Evolutionary conservation across 2,797 vertebrate species (phyloP).

Genomic region (Phrynocephalus guinanensis): DNA sequence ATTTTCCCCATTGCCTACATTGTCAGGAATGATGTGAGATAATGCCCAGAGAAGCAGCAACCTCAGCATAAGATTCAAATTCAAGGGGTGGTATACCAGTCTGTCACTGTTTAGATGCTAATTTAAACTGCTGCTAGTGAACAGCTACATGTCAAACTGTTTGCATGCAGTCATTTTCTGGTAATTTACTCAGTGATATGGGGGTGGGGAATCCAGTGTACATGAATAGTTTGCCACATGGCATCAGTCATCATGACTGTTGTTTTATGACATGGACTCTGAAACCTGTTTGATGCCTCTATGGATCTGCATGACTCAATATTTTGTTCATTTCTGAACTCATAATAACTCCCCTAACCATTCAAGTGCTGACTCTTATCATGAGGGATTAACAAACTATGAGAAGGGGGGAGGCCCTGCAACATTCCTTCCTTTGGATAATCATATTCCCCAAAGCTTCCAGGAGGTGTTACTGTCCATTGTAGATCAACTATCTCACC

Average conservation of each 20-base stretch:
- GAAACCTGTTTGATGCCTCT: neutral
- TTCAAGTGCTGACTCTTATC: no score
- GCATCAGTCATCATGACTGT: no score
- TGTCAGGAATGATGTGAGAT: neutral
- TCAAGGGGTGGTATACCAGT: neutral
- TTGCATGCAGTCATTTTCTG: neutral
- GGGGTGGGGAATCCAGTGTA: neutral
- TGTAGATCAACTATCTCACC: no score
- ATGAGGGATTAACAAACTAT: no score
- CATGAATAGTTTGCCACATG: neutral
- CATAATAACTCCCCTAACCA: no score
- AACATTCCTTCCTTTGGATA: no score
- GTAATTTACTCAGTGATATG: neutral
- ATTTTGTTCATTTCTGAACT: no score
- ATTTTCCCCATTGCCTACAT: neutral
- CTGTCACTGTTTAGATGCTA: neutral
- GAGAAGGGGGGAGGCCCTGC: no score
- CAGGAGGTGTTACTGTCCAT: no score
- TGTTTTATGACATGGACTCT: neutral
- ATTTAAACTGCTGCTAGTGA: neutral
- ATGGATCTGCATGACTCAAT: neutral
- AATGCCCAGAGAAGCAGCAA: neutral
- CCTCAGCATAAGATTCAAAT: neutral
- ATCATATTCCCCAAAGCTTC: no score
- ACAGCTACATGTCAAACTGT: neutral